Percentiles rank a stretch among this genome's conserved stretches.
phyloP scores from a whole-genome alignment of 2,797 vertebrate species.

The Notamacropus eugenii region DNA sequence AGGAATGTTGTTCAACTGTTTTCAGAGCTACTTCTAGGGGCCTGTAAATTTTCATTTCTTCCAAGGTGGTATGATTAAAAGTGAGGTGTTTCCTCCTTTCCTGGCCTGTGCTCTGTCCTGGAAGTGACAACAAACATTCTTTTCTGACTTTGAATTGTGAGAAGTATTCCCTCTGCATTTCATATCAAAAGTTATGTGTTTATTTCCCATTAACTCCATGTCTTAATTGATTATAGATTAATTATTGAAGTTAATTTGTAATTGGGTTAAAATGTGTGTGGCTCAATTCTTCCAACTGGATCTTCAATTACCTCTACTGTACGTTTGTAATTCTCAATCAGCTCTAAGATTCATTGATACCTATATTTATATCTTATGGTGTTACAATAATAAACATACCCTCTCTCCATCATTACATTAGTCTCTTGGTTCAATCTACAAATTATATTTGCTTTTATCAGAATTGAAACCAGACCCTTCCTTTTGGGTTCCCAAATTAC shows the following conservation, averaged over 20 bases:
- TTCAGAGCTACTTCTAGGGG: too few species aligned
- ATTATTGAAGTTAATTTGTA: not conserved
- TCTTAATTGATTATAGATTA: not conserved
- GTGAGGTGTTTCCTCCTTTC: too few species aligned
- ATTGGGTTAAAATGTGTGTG: not conserved
- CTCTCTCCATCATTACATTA: rapidly evolving
- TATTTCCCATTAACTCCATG: not conserved
- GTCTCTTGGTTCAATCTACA: not conserved
- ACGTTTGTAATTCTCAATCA: not conserved
- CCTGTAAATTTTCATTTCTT: too few species aligned
- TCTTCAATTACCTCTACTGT: not conserved
- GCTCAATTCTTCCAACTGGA: not conserved
- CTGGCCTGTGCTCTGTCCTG: too few species aligned
- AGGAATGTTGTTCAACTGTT: too few species aligned
- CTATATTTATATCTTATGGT: not conserved
- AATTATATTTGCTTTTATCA: not conserved
- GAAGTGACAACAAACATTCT: too few species aligned
- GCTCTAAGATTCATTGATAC: not conserved
- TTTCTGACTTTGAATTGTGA: too few species aligned
- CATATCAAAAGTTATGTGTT: not conserved
- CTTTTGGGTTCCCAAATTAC: not conserved
- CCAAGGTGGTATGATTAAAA: too few species aligned
- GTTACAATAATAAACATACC: not conserved
- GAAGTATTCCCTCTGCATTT: not conserved
- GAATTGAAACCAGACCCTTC: not conserved